Conservation (phyloP, 2,888 invertebrate genomes). For the Orthosia gracilis region DNA sequence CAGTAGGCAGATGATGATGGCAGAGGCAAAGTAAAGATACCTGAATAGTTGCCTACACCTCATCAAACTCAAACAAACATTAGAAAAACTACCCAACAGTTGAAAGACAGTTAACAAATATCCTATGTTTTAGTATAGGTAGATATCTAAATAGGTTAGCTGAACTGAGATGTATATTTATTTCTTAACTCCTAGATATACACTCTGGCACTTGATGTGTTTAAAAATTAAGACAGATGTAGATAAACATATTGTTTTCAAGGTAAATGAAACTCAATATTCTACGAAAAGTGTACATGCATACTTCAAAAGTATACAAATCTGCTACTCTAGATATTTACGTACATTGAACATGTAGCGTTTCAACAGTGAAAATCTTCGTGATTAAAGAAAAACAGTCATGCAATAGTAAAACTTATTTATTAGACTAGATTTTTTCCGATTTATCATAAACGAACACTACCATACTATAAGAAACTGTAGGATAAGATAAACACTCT, state of each 20-base stretch:
- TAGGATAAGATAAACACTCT: no score
- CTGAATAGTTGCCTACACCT: neutral
- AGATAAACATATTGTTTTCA: conserved; percentile 17
- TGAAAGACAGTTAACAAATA: conserved; percentile 32
- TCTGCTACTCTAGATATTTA: neutral
- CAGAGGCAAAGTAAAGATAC: neutral
- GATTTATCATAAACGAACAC: no score
- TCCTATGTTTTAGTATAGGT: neutral
- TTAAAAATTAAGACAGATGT: conserved; percentile 15
- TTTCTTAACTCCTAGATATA: neutral
- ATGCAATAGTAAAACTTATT: neutral
- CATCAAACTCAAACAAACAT: conserved; percentile 3
- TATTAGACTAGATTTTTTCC: no score
- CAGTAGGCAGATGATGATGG: neutral
- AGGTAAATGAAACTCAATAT: conserved; percentile 25
- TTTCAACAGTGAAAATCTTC: neutral
- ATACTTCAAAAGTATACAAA: neutral
- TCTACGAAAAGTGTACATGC: neutral
- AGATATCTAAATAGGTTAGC: conserved; percentile 1
- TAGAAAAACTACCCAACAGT: neutral
- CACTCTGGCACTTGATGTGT: neutral
- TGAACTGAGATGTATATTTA: conserved; percentile 6
- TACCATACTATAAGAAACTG: no score
- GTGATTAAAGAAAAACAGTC: neutral
- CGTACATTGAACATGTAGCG: neutral